phyloP scores from a whole-genome alignment of 1,140 invertebrate species.

The Zeugodacus cucurbitae region DNA sequence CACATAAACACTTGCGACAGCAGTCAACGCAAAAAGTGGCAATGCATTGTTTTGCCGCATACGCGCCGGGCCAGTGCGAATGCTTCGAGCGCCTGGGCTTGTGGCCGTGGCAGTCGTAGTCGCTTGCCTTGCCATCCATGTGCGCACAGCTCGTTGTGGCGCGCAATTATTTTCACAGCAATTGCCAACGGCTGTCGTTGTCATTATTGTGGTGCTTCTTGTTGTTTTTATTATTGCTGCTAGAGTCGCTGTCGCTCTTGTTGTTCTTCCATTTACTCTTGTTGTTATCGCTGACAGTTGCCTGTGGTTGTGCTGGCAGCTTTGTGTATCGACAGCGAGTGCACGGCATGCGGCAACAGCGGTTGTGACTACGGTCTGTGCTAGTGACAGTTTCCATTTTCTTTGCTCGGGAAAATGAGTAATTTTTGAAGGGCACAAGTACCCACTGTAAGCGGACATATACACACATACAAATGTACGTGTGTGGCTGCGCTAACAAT shows the following conservation, averaged over 20 bases:
- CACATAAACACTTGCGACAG: background rate
- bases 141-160: background rate
- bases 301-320: slow-evolving; percentile 14
- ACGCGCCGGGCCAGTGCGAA: background rate
- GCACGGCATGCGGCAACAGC: background rate
- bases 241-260: slow-evolving; percentile 8
- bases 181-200: slow-evolving; percentile 35
- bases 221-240: slow-evolving; percentile 19
- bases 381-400: slow-evolving; percentile 39
- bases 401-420: background rate
- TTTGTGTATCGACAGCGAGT: background rate
- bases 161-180: slow-evolving; percentile 42
- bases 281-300: slow-evolving; percentile 34
- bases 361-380: background rate
- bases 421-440: slow-evolving; percentile 39
- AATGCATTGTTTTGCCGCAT: background rate
- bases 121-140: background rate
- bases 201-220: slow-evolving; percentile 29
- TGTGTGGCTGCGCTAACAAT: background rate
- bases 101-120: background rate
- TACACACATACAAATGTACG: background rate
- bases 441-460: background rate
- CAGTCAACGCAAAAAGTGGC: background rate
- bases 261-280: slow-evolving; percentile 35
- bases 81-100: background rate